Conservation (phyloP, 2,888 invertebrate genomes). For the Ceriagrion tenellum region DNA sequence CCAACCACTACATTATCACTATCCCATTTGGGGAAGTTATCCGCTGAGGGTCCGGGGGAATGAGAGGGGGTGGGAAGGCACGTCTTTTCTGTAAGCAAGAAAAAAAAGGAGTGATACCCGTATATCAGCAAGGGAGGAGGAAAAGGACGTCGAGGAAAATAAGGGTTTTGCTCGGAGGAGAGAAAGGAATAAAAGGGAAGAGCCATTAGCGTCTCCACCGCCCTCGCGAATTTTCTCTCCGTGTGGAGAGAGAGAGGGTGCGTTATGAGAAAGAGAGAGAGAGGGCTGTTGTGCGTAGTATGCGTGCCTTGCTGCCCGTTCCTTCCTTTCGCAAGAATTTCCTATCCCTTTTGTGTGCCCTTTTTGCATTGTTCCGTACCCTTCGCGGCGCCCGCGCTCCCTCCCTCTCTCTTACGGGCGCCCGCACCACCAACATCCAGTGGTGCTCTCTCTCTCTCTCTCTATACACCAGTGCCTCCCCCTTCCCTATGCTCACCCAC, state of each 20-base stretch:
- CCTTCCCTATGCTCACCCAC: background rate
- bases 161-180: background rate
- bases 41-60: too few relatives aligned
- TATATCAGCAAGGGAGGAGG: background rate
- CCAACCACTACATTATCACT: too few relatives aligned
- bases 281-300: background rate
- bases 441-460: background rate
- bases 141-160: constrained; percentile 37
- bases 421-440: too few relatives aligned
- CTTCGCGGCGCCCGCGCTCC: background rate
- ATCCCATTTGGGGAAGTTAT: too few relatives aligned
- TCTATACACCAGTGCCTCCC: background rate
- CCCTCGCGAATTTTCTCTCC: background rate
- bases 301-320: background rate
- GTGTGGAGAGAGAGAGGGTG: background rate
- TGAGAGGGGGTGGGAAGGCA: background rate
- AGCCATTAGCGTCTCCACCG: constrained; percentile 30
- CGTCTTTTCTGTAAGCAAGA: background rate
- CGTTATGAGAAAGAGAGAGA: background rate
- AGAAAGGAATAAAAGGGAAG: constrained; percentile 9
- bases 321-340: background rate
- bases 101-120: background rate
- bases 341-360: background rate
- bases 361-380: constrained; percentile 1
- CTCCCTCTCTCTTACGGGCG: background rate